Evolutionary conservation across 2,888 invertebrate genomes (phyloP).

Genomic region (Hemicrepidius hirtus): DNA sequence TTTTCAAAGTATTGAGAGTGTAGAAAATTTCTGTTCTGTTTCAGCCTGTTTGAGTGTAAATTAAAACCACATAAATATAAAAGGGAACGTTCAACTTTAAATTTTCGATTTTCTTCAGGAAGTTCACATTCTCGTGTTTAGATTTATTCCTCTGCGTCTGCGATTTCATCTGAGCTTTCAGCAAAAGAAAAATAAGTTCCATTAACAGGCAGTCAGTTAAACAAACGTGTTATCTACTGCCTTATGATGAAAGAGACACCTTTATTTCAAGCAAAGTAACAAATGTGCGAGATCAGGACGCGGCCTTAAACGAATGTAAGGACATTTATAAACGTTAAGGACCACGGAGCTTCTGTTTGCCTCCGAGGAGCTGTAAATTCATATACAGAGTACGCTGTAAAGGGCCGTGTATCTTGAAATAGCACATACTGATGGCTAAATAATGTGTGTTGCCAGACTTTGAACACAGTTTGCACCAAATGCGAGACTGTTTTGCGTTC

Average conservation of each 20-base stretch:
- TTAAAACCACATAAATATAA: too few relatives aligned
- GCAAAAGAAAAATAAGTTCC: neutral
- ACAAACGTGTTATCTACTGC: slow-evolving; percentile 15
- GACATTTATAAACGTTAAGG: slow-evolving; percentile 44
- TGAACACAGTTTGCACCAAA: slow-evolving; percentile 2
- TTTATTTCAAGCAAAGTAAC: slow-evolving; percentile 20
- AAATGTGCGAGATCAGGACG: slow-evolving; percentile 32
- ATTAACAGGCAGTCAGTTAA: slow-evolving; percentile 3
- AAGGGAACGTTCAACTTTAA: too few relatives aligned
- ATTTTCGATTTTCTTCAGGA: too few relatives aligned
- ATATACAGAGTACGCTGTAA: slow-evolving; percentile 19
- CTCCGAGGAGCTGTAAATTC: slow-evolving; percentile 34
- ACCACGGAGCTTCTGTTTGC: slow-evolving; percentile 15
- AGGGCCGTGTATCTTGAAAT: slow-evolving; percentile 9
- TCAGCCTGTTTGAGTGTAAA: too few relatives aligned
- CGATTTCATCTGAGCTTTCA: neutral
- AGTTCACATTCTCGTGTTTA: too few relatives aligned
- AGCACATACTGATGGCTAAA: slow-evolving; percentile 18
- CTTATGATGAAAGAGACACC: neutral
- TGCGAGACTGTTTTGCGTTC: neutral
- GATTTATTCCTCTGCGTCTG: too few relatives aligned
- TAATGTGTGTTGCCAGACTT: slow-evolving; percentile 23
- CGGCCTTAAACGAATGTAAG: slow-evolving; percentile 37
- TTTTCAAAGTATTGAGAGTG: too few relatives aligned
- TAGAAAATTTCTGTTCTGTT: too few relatives aligned